Conservation (phyloP, 2,797 vertebrate species). For the Gadopsis marmoratus region DNA sequence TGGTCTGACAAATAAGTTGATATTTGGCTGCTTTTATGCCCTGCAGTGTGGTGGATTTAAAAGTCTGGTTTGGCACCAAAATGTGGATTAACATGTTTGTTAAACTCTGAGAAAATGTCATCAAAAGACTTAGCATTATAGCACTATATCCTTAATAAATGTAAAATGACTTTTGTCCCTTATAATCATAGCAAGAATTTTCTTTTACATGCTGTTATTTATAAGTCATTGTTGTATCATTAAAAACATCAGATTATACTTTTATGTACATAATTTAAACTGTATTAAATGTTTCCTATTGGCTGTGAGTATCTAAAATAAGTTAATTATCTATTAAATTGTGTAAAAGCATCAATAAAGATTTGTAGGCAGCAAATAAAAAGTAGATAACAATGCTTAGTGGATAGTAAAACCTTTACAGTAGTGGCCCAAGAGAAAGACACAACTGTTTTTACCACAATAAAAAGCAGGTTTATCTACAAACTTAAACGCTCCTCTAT, state of each 20-base stretch:
- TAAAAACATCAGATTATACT: not conserved
- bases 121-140: conserved; percentile 11
- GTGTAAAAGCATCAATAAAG: not conserved
- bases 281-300: not conserved
- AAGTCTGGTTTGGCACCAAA: conserved; percentile 54
- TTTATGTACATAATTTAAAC: not conserved
- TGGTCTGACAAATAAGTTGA: conserved; percentile 44
- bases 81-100: conserved; percentile 55
- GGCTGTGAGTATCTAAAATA: not conserved
- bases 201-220: not conserved
- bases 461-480: not conserved
- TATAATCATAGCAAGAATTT: not conserved
- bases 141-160: conserved; percentile 15
- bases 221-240: not conserved
- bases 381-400: not conserved
- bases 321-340: not conserved
- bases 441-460: not conserved
- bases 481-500: not conserved
- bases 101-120: conserved; percentile 16
- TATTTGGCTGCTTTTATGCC: conserved; percentile 45
- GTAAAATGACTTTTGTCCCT: not conserved
- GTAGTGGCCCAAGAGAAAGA: not conserved
- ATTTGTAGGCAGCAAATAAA: not conserved
- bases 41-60: conserved; percentile 55
- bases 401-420: not conserved